phyloP scores from a whole-genome alignment of 2,113 vertebrate species.

The Arenaria interpres region DNA sequence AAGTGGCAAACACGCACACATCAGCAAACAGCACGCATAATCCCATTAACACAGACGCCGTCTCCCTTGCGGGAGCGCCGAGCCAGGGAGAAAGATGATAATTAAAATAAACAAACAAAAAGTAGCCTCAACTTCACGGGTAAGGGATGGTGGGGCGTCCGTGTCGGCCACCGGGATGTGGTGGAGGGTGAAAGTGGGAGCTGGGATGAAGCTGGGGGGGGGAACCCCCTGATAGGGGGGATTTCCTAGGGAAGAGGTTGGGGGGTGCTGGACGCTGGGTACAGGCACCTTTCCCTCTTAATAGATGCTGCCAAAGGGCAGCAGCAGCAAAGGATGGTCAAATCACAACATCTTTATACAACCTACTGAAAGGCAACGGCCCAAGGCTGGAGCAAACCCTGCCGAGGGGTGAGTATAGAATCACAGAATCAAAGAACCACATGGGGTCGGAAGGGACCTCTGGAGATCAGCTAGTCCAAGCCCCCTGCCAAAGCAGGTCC shows the following conservation, averaged over 20 bases:
- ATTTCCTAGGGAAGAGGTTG: not conserved
- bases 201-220: not conserved
- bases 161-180: not conserved
- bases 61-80: conserved; percentile 17
- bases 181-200: not conserved
- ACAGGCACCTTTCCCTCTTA: not conserved
- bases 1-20: not conserved
- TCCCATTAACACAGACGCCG: conserved; percentile 68
- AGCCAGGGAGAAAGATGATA: conserved; percentile 57
- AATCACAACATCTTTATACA: not conserved
- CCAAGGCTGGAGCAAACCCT: not conserved
- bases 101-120: conserved; percentile 77
- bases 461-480: too few relatives aligned
- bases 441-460: not conserved
- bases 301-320: not conserved
- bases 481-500: too few relatives aligned
- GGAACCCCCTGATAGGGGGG: fast-evolving
- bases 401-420: not conserved
- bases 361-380: fast-evolving
- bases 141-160: not conserved
- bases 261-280: fast-evolving
- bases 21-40: conserved; percentile 67
- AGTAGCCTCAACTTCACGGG: not conserved
- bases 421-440: not conserved
- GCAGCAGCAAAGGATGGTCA: not conserved